These are phyloP conservation scores for Drosophila biarmipes DNA, from an alignment of 1,140 invertebrate genomes.

Conservation along the genomic window DNA sequence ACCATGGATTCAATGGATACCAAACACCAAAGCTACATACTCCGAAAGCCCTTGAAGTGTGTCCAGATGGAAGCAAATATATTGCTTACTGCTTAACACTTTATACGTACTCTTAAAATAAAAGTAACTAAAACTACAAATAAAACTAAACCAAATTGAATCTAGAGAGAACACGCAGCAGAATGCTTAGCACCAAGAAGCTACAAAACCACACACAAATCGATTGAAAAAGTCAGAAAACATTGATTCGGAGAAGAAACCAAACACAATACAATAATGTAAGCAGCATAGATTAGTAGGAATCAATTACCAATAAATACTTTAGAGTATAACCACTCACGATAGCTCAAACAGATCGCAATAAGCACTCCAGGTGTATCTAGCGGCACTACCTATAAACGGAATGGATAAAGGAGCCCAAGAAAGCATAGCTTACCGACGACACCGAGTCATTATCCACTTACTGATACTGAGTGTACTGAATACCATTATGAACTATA, in stretches of 20 bases:
- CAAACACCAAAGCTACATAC: constrained; percentile 4
- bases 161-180: constrained; percentile 71
- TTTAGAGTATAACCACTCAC: constrained; percentile 41
- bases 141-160: constrained; percentile 48
- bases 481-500: constrained; percentile 42
- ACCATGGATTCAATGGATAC: constrained; percentile 1
- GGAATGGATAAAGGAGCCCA: constrained; percentile 20
- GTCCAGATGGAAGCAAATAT: constrained; percentile 13
- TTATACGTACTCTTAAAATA: constrained; percentile 38
- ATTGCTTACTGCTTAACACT: constrained; percentile 54
- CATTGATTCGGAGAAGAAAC: constrained; percentile 32
- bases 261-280: constrained; percentile 34
- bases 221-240: constrained; percentile 45
- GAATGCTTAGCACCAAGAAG: constrained; percentile 80
- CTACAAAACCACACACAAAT: constrained; percentile 69
- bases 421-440: constrained; percentile 38
- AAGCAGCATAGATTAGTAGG: constrained; percentile 57
- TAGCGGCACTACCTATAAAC: constrained; percentile 20
- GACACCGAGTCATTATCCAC: constrained; percentile 26
- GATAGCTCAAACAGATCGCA: constrained; percentile 46
- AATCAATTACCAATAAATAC: constrained; percentile 40
- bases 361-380: constrained; percentile 26
- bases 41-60: constrained; percentile 18
- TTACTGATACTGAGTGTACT: constrained; percentile 39
- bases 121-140: constrained; percentile 24